Evolutionary conservation across 1,140 invertebrate genomes (phyloP).

Genomic region (Drosophila miranda): DNA sequence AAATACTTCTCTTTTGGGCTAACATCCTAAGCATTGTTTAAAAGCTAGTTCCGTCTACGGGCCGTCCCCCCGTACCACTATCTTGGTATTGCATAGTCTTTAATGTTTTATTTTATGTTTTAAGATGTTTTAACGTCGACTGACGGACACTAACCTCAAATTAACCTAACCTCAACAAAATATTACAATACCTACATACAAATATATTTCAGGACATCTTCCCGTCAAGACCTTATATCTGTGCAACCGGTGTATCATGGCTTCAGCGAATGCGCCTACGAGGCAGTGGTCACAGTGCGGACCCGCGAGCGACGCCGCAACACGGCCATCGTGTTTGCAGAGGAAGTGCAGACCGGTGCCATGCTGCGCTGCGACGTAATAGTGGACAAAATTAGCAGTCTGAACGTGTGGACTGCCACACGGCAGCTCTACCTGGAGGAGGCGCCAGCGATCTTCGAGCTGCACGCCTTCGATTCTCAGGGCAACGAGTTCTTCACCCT

Average conservation of each 20-base stretch:
- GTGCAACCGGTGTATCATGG: constrained; percentile 87
- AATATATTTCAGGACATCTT: constrained; percentile 87
- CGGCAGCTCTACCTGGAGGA: constrained; percentile 96
- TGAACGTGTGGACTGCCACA: constrained; percentile 95
- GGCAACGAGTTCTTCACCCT: constrained; percentile 96
- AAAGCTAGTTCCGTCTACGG: too few species aligned
- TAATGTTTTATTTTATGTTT: too few species aligned
- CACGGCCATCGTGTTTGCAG: constrained; percentile 92
- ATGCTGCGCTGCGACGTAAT: too few species aligned
- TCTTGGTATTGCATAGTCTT: too few species aligned
- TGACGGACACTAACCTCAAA: too few species aligned
- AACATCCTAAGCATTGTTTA: too few species aligned
- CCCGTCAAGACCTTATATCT: constrained; percentile 90
- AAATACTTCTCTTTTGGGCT: too few species aligned
- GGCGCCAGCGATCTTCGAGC: constrained; percentile 94
- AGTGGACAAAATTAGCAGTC: constrained; percentile 19
- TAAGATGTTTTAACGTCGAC: too few species aligned
- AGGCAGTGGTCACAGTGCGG: constrained; percentile 86
- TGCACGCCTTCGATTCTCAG: constrained; percentile 94
- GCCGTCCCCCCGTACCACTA: too few species aligned
- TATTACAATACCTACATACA: too few species aligned
- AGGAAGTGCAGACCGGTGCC: too few species aligned
- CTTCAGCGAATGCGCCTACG: constrained; percentile 52
- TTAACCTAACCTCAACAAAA: too few species aligned
- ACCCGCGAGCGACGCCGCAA: constrained; percentile 88